Conservation (phyloP, 2,797 vertebrate species). For the Coluber constrictor region DNA sequence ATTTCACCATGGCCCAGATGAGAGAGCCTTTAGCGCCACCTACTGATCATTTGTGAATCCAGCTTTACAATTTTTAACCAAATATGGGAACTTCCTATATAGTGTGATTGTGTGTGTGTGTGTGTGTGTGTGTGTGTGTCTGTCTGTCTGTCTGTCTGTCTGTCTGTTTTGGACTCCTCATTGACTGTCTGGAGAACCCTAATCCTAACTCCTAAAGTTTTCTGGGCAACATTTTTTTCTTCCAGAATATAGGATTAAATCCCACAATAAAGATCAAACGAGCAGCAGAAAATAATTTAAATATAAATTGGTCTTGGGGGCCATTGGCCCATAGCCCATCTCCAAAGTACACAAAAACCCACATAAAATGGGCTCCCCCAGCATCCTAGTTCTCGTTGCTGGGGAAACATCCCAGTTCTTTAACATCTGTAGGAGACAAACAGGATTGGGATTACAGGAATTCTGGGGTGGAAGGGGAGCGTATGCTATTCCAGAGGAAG, state of each 20-base stretch:
- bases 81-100: background rate
- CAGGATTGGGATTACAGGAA: background rate
- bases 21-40: background rate
- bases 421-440: background rate
- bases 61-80: background rate
- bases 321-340: background rate
- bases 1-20: no score
- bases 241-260: background rate
- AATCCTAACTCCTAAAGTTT: background rate
- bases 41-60: background rate
- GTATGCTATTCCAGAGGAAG: background rate
- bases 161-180: background rate
- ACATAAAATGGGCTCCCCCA: background rate
- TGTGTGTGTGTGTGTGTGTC: fast-evolving
- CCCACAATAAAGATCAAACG: background rate
- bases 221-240: background rate
- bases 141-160: no score
- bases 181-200: background rate
- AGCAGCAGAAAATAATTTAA: background rate
- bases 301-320: background rate
- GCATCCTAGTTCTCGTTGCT: background rate
- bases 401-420: background rate
- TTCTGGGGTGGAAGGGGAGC: background rate
- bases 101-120: no score
- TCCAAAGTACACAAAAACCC: background rate